Percentiles rank a stretch among this genome's conserved stretches.
Evolutionary conservation across 2,113 vertebrate species (phyloP).

Genomic region (Sebastes schlegelii): DNA sequence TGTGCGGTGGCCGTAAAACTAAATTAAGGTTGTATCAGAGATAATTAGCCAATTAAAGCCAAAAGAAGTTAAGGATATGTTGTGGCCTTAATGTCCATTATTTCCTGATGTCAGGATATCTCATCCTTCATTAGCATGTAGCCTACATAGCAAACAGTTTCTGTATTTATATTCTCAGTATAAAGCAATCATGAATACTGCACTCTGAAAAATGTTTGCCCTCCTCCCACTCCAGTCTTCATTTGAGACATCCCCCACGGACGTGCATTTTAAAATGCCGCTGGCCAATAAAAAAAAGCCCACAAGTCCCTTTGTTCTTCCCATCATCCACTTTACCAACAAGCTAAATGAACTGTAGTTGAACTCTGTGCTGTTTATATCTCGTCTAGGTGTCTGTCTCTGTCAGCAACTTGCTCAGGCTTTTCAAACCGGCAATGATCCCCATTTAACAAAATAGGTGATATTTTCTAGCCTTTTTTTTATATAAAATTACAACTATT

Average conservation of each 20-base stretch:
- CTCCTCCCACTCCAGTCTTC: neutral
- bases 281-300: conserved; percentile 12
- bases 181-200: neutral
- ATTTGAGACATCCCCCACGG: neutral
- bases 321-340: neutral
- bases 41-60: neutral
- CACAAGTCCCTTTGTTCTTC: neutral
- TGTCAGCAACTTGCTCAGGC: neutral
- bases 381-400: neutral
- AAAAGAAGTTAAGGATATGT: neutral
- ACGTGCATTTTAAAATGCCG: conserved; percentile 6
- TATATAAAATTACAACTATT: neutral
- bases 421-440: neutral
- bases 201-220: neutral
- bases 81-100: neutral
- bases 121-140: neutral
- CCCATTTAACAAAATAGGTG: neutral
- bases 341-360: conserved; percentile 4
- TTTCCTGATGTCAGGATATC: neutral
- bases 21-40: neutral
- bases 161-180: neutral
- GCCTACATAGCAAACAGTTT: neutral
- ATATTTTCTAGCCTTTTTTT: neutral
- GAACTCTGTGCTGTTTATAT: conserved; percentile 1
- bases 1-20: neutral